Conservation (phyloP, 2,113 vertebrate species). For the Podiceps cristatus region DNA sequence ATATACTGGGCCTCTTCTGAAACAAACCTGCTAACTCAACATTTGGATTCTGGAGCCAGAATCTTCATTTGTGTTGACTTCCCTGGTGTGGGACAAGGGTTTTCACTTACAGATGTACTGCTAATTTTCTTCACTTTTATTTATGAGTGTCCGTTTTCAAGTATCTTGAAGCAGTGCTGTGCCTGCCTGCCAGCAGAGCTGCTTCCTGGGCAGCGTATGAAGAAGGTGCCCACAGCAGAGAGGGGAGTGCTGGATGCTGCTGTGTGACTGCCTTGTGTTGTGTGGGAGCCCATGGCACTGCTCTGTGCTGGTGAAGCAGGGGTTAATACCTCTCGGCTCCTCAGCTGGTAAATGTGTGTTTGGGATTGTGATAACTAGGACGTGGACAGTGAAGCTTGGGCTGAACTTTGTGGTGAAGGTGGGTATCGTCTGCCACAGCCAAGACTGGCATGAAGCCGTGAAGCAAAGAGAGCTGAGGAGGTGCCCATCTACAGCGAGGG, state of each 20-base stretch:
- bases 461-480: not conserved
- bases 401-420: not conserved
- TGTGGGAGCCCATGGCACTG: not conserved
- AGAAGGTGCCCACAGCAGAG: not conserved
- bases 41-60: not conserved
- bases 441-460: not conserved
- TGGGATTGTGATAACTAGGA: not conserved
- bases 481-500: not conserved
- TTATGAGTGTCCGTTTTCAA: not conserved
- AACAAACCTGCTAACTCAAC: not conserved
- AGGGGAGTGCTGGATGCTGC: not conserved
- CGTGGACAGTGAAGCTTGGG: not conserved
- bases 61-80: not conserved
- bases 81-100: not conserved
- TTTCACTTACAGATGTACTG: not conserved
- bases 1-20: not conserved
- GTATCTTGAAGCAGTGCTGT: not conserved
- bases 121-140: not conserved
- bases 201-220: not conserved
- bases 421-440: fast-evolving
- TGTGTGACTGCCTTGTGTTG: not conserved
- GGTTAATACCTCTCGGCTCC: not conserved
- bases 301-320: not conserved
- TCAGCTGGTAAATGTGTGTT: not conserved
- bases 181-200: not conserved